Conservation (phyloP, 2,888 invertebrate species). For the Tenthredo livida region DNA sequence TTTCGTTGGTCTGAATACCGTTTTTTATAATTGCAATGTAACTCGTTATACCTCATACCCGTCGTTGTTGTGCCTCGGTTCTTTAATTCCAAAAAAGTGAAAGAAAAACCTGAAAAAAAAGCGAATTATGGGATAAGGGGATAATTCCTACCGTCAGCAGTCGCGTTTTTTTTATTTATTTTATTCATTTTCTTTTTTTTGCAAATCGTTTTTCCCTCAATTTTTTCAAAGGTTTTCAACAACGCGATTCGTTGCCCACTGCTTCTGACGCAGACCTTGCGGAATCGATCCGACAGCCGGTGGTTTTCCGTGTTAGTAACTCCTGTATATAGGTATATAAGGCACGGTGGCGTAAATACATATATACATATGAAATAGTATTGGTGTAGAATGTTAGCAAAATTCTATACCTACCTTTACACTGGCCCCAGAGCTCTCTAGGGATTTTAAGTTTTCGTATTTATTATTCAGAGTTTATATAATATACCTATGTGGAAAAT, state of each 20-base stretch:
- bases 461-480: background rate
- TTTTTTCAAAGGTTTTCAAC: conserved; percentile 1
- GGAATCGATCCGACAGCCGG: conserved; percentile 38
- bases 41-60: background rate
- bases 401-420: background rate
- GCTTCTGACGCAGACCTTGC: conserved; percentile 29
- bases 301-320: conserved; percentile 27
- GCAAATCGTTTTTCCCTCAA: background rate
- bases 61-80: background rate
- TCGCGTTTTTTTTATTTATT: background rate
- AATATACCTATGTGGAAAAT: background rate
- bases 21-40: background rate
- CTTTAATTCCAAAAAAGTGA: background rate
- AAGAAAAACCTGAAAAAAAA: background rate
- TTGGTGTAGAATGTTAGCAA: conserved; percentile 6
- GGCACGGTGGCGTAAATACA: background rate
- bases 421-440: background rate
- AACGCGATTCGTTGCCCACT: conserved; percentile 38
- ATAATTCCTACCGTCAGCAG: background rate
- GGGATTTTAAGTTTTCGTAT: background rate
- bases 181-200: background rate
- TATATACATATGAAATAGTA: background rate
- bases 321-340: background rate
- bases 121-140: background rate
- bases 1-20: background rate